phyloP scores from a whole-genome alignment of 2,797 vertebrate species.

The Smutsia gigantea region DNA sequence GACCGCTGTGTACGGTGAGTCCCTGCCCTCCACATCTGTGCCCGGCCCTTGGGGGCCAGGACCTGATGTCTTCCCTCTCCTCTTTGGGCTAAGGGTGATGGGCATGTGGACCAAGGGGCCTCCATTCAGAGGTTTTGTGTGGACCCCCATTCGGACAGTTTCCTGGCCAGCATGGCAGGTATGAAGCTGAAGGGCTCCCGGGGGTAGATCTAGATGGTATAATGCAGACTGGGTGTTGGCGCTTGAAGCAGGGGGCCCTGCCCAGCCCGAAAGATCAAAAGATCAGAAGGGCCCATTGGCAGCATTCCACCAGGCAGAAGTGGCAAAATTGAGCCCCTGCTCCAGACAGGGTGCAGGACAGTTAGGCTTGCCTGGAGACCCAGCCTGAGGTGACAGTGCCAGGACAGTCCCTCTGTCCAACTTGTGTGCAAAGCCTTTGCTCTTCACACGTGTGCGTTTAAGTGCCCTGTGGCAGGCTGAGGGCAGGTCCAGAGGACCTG shows the following conservation, averaged over 20 bases:
- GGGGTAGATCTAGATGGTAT: neutral
- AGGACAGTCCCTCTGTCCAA: neutral
- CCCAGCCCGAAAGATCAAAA: too few species aligned
- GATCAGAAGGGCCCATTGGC: fast-evolving
- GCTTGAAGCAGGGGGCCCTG: neutral
- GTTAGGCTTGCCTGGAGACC: neutral
- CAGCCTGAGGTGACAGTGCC: neutral
- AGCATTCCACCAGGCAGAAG: fast-evolving
- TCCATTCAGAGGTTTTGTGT: too few species aligned
- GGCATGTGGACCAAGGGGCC: fast-evolving
- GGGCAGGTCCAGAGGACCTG: too few species aligned
- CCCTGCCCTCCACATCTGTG: neutral
- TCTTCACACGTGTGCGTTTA: fast-evolving
- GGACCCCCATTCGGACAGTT: fast-evolving
- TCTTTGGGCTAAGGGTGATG: neutral
- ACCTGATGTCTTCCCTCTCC: neutral
- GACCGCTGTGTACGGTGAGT: neutral
- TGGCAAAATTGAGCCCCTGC: neutral
- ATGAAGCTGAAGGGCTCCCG: neutral
- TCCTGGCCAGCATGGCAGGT: neutral
- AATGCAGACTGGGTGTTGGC: neutral
- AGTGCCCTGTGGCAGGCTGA: neutral
- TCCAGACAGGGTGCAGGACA: neutral
- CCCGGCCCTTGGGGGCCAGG: neutral
- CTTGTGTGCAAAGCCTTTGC: neutral